Evolutionary conservation across 53 echinoderm and acorn worm genomes (phyloP).

Genomic region (Paracentrotus lividus): DNA sequence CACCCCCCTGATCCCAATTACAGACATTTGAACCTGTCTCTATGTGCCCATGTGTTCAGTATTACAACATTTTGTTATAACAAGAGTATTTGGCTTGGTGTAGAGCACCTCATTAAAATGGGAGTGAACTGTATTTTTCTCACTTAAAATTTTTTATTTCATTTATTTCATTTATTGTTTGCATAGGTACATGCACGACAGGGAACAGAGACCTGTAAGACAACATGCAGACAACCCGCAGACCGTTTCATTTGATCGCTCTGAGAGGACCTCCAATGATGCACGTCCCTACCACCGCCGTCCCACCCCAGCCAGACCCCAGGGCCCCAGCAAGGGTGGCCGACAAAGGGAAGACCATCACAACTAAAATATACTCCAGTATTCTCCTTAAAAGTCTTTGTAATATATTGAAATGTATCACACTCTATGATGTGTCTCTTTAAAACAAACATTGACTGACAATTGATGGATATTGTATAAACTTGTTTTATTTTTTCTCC

Average conservation of each 20-base stretch:
- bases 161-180: neutral
- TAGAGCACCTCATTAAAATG: too few species aligned
- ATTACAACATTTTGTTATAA: too few species aligned
- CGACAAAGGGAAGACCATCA: slow-evolving; percentile 13
- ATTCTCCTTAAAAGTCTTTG: neutral
- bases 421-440: too few species aligned
- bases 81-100: too few species aligned
- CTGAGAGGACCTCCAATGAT: slow-evolving; percentile 53
- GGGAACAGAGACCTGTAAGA: slow-evolving; percentile 35
- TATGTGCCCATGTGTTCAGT: too few species aligned
- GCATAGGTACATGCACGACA: slow-evolving; percentile 29
- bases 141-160: neutral
- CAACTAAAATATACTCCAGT: neutral
- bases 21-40: too few species aligned
- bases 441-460: too few species aligned
- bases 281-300: slow-evolving; percentile 55
- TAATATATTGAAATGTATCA: too few species aligned
- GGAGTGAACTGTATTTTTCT: neutral
- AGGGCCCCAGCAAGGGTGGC: slow-evolving; percentile 54
- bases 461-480: too few species aligned
- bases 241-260: slow-evolving; percentile 62
- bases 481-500: too few species aligned
- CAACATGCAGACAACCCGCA: neutral
- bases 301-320: slow-evolving; percentile 67
- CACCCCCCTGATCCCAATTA: too few species aligned